Base-by-base conservation (phyloP, 2,113 vertebrate species). In the Nannospalax galili region DNA sequence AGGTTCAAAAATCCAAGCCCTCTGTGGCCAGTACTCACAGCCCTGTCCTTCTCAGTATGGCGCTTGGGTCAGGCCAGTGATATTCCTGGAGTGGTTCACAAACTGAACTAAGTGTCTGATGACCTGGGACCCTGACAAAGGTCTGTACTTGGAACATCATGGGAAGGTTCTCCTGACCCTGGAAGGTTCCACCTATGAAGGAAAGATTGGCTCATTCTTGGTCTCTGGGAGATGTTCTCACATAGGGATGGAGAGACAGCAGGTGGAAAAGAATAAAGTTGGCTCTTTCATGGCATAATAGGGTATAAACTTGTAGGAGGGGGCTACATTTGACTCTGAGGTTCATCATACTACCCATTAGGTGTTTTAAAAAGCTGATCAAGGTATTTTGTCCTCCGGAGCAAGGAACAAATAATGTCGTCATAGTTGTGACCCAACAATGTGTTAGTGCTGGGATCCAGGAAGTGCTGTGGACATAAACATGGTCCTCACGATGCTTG, bases 181-280 rank as follows among this genome's bases (percentile, higher is more conserved):
- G 1, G 4, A 60, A 65, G 20, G 48, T 6, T 32, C 15, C 69
- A 6, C 37, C 58, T 62, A 1, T 2, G 0, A 30, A 26, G 32
- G 26, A 17, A 20, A 32, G n/a, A 12, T 24, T 10, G 11, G 56
- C 40, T 60, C 5, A 0, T 52, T 22, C 52, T 30, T n/a, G 65
- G 20, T 32, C 40, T 60, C 35, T 95, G 48, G 19, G 82, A 88
- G 40, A 37, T 32, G 26, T 12, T 48, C 42, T 91, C 26, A 35
- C 28, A 70, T 7, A 58, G 28, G 30, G 48, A 86, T 40, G 26
- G 17, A 96, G 60, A 78, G 37, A 17, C 91, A 48, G 3, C 3
- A 65, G 32, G 40, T 67, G 7, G 2, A n/a, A 74, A 60, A 74
- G 22, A 40, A 80, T 30, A 70, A 84, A 52, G 0, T 1, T 32